Evolutionary conservation across 2,113 vertebrate species (phyloP).

Genomic region (Amazona guildingii): DNA sequence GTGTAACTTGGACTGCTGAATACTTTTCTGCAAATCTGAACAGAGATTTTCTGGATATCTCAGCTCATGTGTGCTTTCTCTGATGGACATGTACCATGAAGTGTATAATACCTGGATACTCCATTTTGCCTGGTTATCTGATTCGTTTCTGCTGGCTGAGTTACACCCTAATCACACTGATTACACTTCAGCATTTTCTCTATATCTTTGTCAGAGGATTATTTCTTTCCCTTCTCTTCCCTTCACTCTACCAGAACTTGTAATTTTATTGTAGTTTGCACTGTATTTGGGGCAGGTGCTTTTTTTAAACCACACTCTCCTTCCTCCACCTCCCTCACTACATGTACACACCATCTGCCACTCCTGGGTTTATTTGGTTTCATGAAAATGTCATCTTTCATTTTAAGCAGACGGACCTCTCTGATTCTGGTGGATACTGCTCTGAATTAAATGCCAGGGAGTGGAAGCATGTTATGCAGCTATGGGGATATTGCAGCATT

Average conservation of each 20-base stretch:
- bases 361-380: neutral
- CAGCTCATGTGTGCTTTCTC: rapidly evolving
- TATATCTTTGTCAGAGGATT: neutral
- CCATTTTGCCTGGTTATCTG: neutral
- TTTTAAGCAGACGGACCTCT: neutral
- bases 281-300: neutral
- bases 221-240: neutral
- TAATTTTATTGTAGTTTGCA: neutral
- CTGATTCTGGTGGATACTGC: neutral
- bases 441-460: neutral
- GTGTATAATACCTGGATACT: neutral
- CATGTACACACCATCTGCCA: slow-evolving; percentile 42
- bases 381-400: slow-evolving; percentile 22
- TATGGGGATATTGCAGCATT: neutral
- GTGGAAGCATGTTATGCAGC: neutral
- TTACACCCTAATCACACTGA: neutral
- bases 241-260: neutral
- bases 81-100: neutral
- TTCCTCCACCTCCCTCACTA: neutral
- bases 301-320: neutral
- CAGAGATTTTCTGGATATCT: neutral
- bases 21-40: neutral
- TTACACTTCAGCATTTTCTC: rapidly evolving
- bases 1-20: neutral
- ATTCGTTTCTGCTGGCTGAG: neutral